A percentile compares a stretch with the other conserved stretches of the same genome.
phyloP scores from a whole-genome alignment of 2,888 invertebrate genomes.

The Microplitis manilae region DNA sequence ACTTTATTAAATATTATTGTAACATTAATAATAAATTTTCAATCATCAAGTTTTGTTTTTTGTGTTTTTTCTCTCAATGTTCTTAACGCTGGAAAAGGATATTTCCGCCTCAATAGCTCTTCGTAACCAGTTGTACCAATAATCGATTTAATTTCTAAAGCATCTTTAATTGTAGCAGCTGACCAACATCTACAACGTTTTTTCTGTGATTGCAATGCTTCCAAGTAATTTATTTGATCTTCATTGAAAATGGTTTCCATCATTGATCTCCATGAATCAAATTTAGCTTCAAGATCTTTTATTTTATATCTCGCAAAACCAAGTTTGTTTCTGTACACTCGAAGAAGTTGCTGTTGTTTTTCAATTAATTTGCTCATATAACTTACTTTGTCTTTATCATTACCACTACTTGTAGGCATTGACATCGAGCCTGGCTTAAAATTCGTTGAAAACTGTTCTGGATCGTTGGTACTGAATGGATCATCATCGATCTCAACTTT shows the following conservation, averaged over 20 bases:
- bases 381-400: background rate
- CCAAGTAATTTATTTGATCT: background rate
- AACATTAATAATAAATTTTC: background rate
- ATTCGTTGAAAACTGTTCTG: background rate
- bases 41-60: background rate
- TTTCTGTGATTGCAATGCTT: background rate
- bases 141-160: background rate
- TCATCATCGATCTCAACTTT: background rate
- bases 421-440: background rate
- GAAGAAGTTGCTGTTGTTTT: background rate
- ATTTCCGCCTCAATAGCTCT: background rate
- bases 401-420: background rate
- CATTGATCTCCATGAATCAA: background rate
- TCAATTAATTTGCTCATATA: background rate
- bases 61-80: background rate
- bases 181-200: background rate
- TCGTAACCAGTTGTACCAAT: background rate
- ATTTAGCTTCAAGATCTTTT: background rate
- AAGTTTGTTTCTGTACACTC: background rate
- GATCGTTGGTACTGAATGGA: background rate
- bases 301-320: background rate
- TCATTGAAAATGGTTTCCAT: background rate
- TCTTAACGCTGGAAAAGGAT: background rate
- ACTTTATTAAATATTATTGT: background rate
- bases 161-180: background rate